These are phyloP conservation scores for Bambusicola thoracicus DNA, from an alignment of 2,113 vertebrate species.

Conservation along the genomic window DNA sequence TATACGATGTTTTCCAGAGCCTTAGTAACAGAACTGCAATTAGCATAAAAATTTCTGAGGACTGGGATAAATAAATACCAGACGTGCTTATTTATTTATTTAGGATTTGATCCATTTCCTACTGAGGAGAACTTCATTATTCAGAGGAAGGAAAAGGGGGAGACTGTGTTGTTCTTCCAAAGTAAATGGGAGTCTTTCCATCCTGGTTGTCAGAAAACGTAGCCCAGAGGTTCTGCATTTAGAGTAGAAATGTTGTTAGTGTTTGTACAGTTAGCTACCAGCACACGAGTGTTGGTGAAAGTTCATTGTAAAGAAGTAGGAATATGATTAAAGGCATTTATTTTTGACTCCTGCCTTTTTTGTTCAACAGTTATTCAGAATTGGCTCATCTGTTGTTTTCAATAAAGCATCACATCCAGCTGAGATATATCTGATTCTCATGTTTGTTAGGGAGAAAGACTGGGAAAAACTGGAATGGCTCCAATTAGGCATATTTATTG, in stretches of 20 bases:
- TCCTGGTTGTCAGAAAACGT: neutral
- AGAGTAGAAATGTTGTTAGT: neutral
- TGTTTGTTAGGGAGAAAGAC: neutral
- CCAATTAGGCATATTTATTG: neutral
- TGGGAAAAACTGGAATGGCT: neutral
- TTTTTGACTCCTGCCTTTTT: neutral
- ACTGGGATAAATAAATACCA: slow-evolving; percentile 41
- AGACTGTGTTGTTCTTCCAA: neutral
- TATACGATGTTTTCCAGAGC: slow-evolving; percentile 17
- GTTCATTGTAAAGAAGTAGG: neutral
- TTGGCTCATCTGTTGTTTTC: slow-evolving; percentile 1
- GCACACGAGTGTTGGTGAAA: neutral
- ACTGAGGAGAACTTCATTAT: neutral
- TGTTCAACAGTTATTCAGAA: neutral
- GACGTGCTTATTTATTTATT: slow-evolving; percentile 28
- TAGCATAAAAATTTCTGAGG: slow-evolving; percentile 33
- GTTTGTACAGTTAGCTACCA: neutral
- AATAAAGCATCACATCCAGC: neutral
- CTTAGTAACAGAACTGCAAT: slow-evolving; percentile 14
- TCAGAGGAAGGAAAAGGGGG: slow-evolving; percentile 4
- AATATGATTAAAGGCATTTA: neutral
- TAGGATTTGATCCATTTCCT: slow-evolving; percentile 37
- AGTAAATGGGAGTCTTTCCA: neutral
- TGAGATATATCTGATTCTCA: neutral
- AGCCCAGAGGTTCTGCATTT: neutral